Evolutionary conservation across 2,888 invertebrate species (phyloP).

Genomic region (Pinctada fucata): DNA sequence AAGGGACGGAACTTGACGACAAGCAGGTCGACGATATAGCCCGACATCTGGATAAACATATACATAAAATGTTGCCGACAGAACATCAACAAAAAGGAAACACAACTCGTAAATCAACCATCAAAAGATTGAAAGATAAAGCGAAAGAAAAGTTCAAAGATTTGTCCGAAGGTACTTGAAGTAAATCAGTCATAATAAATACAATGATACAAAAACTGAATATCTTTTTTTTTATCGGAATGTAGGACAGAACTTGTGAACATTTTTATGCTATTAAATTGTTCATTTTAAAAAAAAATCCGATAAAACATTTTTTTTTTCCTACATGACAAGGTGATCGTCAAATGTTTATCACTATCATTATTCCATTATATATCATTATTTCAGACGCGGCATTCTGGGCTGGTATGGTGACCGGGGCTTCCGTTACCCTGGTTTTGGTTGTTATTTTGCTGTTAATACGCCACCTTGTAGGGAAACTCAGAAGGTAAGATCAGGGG

Average conservation of each 20-base stretch:
- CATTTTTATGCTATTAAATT: too few species aligned
- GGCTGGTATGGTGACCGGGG: not conserved
- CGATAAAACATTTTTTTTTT: too few species aligned
- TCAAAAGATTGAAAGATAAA: too few species aligned
- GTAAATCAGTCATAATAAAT: too few species aligned
- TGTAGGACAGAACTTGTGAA: too few species aligned
- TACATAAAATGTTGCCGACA: not conserved
- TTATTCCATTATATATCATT: too few species aligned
- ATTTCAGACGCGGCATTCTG: not conserved
- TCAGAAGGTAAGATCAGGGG: not conserved
- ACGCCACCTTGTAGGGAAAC: not conserved
- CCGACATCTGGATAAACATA: not conserved
- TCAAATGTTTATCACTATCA: too few species aligned
- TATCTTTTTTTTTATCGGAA: too few species aligned
- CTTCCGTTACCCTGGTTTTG: not conserved
- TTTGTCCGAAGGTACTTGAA: not conserved
- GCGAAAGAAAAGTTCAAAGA: not conserved
- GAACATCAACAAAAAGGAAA: not conserved
- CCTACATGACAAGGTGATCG: too few species aligned
- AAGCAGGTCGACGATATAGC: not conserved
- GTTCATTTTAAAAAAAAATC: too few species aligned
- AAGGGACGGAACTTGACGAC: not conserved
- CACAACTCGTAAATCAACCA: not conserved
- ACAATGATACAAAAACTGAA: too few species aligned
- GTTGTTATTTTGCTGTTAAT: not conserved